phyloP scores from a whole-genome alignment of 2,113 vertebrate genomes.

The Pelusios castaneus region DNA sequence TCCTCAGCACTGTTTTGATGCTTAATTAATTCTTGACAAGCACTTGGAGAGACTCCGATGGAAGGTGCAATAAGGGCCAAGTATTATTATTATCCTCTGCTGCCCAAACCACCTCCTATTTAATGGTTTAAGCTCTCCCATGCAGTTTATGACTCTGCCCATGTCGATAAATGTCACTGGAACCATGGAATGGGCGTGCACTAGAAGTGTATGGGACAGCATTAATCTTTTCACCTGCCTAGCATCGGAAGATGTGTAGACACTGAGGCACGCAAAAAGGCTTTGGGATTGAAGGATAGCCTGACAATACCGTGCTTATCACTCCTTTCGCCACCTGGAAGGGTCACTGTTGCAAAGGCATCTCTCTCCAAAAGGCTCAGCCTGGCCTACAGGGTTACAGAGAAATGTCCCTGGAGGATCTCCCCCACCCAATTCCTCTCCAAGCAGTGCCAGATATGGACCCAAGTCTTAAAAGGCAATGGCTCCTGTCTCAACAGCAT shows the following conservation, averaged over 20 bases:
- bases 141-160: background rate
- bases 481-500: background rate
- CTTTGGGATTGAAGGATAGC: background rate
- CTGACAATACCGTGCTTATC: background rate
- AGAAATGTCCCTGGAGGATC: background rate
- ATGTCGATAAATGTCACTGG: background rate
- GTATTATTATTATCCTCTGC: background rate
- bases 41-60: background rate
- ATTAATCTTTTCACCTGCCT: background rate
- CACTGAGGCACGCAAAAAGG: background rate
- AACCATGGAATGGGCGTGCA: rapidly evolving
- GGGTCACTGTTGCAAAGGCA: background rate
- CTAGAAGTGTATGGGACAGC: rapidly evolving
- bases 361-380: background rate
- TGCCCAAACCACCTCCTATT: background rate
- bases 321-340: background rate
- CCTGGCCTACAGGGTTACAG: background rate
- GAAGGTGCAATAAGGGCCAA: background rate
- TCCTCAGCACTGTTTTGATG: background rate
- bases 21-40: background rate
- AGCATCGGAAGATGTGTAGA: rapidly evolving
- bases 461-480: background rate
- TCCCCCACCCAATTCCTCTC: background rate
- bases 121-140: background rate
- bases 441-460: background rate